phyloP scores from a whole-genome alignment of 30 jellyfish, hydroid and myxozoan genomes.

The Catostylus mosaicus region DNA sequence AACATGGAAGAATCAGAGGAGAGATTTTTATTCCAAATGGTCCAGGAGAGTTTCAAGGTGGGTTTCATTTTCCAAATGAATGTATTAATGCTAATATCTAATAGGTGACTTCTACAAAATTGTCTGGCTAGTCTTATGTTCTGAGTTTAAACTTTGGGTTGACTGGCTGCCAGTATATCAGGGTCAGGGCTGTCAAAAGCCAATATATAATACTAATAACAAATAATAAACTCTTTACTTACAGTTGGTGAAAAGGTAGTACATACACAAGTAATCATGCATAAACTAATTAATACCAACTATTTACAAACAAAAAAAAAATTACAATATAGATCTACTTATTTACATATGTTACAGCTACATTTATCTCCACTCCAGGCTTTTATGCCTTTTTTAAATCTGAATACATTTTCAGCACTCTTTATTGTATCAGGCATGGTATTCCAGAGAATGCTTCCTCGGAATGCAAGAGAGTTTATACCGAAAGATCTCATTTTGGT shows the following conservation, averaged over 20 bases:
- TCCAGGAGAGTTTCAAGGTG: conserved; percentile 53
- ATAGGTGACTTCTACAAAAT: background rate
- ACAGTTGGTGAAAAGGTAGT: too few species aligned
- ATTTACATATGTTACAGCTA: conserved; percentile 38
- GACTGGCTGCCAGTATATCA: background rate
- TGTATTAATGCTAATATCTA: too few species aligned
- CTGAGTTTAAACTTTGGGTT: background rate
- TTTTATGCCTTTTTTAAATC: conserved; percentile 40
- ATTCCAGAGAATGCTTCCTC: conserved; percentile 65
- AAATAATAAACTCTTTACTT: too few species aligned
- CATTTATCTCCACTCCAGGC: conserved; percentile 56
- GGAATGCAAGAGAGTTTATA: conserved; percentile 11
- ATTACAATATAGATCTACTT: too few species aligned
- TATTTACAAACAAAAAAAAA: too few species aligned
- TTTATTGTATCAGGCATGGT: conserved; percentile 25
- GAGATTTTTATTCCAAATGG: conserved; percentile 51
- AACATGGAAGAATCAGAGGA: conserved; percentile 53
- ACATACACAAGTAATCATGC: too few species aligned
- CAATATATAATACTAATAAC: too few species aligned
- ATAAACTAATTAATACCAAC: too few species aligned
- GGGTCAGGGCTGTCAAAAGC: background rate
- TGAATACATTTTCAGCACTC: conserved; percentile 3
- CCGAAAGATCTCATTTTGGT: conserved; percentile 23
- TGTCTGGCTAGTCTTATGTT: background rate
- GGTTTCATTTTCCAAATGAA: too few species aligned